Evolutionary conservation across 1,140 invertebrate genomes (phyloP).

Genomic region (Neodiprion pinetum): DNA sequence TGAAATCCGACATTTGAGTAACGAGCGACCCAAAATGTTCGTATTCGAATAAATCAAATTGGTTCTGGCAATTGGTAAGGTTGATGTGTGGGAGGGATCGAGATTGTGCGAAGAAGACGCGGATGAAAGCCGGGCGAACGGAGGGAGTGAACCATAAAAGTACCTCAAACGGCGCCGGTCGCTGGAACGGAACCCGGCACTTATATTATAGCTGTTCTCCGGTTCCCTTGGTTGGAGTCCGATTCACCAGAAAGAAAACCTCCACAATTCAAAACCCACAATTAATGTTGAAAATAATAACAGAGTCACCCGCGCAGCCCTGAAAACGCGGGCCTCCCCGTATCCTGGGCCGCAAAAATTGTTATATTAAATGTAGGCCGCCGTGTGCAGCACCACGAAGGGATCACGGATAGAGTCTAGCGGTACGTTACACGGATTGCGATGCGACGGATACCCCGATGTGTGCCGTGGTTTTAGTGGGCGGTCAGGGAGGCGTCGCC

Average conservation of each 20-base stretch:
- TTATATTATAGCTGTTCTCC: background rate
- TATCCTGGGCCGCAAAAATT: background rate
- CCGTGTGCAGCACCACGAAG: too few relatives aligned
- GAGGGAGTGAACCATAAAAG: too few relatives aligned
- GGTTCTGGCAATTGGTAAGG: too few relatives aligned
- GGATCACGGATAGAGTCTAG: too few relatives aligned
- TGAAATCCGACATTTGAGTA: slow-evolving; percentile 36
- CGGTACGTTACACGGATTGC: background rate
- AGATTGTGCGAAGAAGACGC: too few relatives aligned
- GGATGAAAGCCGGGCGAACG: too few relatives aligned
- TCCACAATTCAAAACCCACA: background rate
- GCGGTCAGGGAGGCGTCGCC: slow-evolving; percentile 56
- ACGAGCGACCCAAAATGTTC: background rate
- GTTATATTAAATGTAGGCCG: background rate
- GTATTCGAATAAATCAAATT: too few relatives aligned
- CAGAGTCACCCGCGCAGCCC: slow-evolving; percentile 4
- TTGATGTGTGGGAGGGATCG: too few relatives aligned
- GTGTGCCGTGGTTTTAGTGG: slow-evolving; percentile 34
- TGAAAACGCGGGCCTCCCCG: background rate
- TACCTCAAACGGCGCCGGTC: too few relatives aligned
- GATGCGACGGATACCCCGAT: background rate
- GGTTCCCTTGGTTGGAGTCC: background rate
- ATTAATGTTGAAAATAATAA: slow-evolving; percentile 25
- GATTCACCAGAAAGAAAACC: background rate
- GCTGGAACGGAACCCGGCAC: background rate